phyloP scores from a whole-genome alignment of 2,797 vertebrate species.

The Chaenodraco wilsoni region DNA sequence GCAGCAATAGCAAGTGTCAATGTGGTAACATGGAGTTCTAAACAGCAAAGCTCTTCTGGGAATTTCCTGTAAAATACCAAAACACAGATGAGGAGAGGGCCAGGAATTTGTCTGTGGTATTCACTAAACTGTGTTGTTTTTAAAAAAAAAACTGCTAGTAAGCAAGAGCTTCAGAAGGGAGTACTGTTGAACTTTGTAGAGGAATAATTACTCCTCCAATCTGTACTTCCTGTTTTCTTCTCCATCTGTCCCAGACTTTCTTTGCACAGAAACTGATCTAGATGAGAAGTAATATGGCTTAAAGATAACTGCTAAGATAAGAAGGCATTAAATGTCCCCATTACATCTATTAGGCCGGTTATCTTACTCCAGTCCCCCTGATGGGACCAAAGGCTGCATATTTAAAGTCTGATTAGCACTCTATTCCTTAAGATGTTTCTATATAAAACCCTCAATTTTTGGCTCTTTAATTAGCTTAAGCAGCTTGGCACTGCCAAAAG shows the following conservation, averaged over 20 bases:
- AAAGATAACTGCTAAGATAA: conserved; percentile 29
- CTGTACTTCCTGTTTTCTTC: conserved; percentile 37
- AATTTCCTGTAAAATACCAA: too few relatives aligned
- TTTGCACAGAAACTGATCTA: conserved; percentile 31
- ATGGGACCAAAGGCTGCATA: conserved; percentile 29
- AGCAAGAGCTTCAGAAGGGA: conserved; percentile 17
- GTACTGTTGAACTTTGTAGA: background rate
- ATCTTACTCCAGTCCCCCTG: conserved; percentile 38
- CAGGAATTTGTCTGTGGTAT: conserved; percentile 2
- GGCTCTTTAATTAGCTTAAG: conserved; percentile 74
- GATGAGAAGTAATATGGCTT: conserved; percentile 31
- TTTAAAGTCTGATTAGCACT: conserved; percentile 46
- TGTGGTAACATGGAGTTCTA: background rate
- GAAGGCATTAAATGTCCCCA: conserved; percentile 24
- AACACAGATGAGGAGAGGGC: background rate
- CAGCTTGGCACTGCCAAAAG: conserved; percentile 64
- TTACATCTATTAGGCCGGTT: conserved; percentile 54
- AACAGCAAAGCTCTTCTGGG: conserved; percentile 2
- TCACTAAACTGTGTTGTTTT: conserved; percentile 14
- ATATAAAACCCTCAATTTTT: conserved; percentile 60
- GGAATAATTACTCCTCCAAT: conserved; percentile 24
- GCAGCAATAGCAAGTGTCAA: background rate
- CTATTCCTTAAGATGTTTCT: conserved; percentile 41
- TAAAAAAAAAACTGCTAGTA: conserved; percentile 8
- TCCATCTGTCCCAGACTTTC: background rate